Evolutionary conservation across 2,888 invertebrate species (phyloP).

Genomic region (Hirtodrosophila histrioides): DNA sequence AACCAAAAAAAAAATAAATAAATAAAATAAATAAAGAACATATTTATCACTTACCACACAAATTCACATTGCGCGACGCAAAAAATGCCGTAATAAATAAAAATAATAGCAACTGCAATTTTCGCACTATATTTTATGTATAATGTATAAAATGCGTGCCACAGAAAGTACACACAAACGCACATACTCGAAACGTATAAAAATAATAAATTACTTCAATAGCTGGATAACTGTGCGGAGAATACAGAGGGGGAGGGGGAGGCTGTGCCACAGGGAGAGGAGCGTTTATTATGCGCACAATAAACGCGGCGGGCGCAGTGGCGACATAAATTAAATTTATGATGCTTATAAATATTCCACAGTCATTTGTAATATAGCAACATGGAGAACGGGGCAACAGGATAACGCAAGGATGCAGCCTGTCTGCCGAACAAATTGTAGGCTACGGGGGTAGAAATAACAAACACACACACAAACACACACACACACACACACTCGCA

Average conservation of each 20-base stretch:
- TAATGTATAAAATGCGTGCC: slow-evolving; percentile 77
- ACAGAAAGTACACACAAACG: slow-evolving; percentile 32
- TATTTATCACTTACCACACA: slow-evolving; percentile 66
- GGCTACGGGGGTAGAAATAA: slow-evolving; percentile 48
- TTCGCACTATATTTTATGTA: slow-evolving; percentile 76
- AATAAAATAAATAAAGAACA: slow-evolving; percentile 16
- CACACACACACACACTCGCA: slow-evolving; percentile 22
- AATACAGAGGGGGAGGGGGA: neutral
- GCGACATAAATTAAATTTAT: slow-evolving; percentile 80
- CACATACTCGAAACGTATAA: slow-evolving; percentile 64
- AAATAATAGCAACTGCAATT: slow-evolving; percentile 69
- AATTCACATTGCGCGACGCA: slow-evolving; percentile 48
- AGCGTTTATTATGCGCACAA: slow-evolving; percentile 81
- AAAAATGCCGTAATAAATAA: slow-evolving; percentile 56
- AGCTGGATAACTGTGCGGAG: slow-evolving; percentile 50
- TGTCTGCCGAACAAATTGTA: slow-evolving; percentile 73
- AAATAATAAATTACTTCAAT: slow-evolving; percentile 74
- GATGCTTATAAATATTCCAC: slow-evolving; percentile 82
- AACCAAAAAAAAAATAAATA: slow-evolving; percentile 15
- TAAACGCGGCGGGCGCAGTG: slow-evolving; percentile 78
- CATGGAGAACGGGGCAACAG: slow-evolving; percentile 56
- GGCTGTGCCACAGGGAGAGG: slow-evolving; percentile 27
- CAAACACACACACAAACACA: slow-evolving; percentile 24
- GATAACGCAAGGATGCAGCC: slow-evolving; percentile 76
- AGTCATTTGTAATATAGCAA: slow-evolving; percentile 80